phyloP scores from a whole-genome alignment of 2,797 vertebrate genomes.

The Leptoclinus maculatus region DNA sequence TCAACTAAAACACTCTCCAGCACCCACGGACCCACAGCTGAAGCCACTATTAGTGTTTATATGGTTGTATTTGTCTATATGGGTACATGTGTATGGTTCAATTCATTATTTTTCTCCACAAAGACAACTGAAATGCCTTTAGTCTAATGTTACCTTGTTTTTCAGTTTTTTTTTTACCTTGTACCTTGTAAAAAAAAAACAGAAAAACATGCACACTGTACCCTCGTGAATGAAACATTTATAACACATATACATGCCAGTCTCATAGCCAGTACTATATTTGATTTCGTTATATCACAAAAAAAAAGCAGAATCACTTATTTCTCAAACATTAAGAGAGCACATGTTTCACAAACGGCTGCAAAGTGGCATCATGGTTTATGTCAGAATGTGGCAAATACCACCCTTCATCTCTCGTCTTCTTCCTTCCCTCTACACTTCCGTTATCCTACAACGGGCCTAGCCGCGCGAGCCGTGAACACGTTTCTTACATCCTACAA shows the following conservation, averaged over 20 bases:
- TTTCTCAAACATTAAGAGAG: background rate
- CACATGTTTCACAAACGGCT: background rate
- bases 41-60: constrained; percentile 8
- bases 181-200: no score
- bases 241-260: background rate
- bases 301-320: background rate
- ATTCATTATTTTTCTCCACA: no score
- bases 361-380: background rate
- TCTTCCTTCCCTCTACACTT: background rate
- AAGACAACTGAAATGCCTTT: background rate
- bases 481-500: background rate
- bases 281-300: background rate
- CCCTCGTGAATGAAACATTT: background rate
- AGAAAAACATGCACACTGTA: background rate
- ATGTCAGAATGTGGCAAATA: background rate
- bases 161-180: fast-evolving
- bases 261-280: background rate
- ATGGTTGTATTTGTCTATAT: background rate
- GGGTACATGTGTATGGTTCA: background rate
- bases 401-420: background rate
- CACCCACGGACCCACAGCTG: constrained; percentile 21
- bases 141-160: background rate
- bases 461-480: background rate
- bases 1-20: constrained; percentile 23
- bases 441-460: background rate